phyloP scores from a whole-genome alignment of 92 coral and sea anemone species.

The Parazoanthus darwini region DNA sequence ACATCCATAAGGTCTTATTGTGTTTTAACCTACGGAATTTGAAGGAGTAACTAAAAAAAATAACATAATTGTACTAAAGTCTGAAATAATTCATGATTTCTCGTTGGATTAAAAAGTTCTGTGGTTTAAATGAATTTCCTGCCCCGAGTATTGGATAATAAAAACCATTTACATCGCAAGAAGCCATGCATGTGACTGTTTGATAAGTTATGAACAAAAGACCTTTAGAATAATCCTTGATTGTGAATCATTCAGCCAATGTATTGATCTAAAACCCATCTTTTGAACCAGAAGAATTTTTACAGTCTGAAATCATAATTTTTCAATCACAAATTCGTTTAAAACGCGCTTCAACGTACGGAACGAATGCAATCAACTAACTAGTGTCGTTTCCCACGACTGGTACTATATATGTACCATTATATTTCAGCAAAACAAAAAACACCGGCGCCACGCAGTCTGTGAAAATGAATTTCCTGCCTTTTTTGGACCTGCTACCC shows the following conservation, averaged over 20 bases:
- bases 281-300: background rate
- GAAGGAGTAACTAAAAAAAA: background rate
- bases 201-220: background rate
- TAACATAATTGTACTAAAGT: background rate
- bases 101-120: background rate
- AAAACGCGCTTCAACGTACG: no score
- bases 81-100: no score
- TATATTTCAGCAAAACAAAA: conserved; percentile 8
- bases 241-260: background rate
- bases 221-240: background rate
- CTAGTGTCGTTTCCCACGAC: background rate
- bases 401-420: background rate
- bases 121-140: background rate
- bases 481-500: background rate
- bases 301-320: background rate
- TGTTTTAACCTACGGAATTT: background rate
- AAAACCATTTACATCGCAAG: background rate
- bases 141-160: background rate
- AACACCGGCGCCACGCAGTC: conserved; percentile 33
- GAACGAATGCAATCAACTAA: background rate
- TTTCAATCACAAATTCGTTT: background rate
- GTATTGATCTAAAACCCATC: background rate
- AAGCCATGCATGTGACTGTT: background rate
- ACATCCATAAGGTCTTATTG: background rate
- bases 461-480: conserved; percentile 2